Percentiles rank a stretch among this genome's conserved stretches.
phyloP scores from a whole-genome alignment of 1,140 invertebrate species.

The Micrasema longulum region DNA sequence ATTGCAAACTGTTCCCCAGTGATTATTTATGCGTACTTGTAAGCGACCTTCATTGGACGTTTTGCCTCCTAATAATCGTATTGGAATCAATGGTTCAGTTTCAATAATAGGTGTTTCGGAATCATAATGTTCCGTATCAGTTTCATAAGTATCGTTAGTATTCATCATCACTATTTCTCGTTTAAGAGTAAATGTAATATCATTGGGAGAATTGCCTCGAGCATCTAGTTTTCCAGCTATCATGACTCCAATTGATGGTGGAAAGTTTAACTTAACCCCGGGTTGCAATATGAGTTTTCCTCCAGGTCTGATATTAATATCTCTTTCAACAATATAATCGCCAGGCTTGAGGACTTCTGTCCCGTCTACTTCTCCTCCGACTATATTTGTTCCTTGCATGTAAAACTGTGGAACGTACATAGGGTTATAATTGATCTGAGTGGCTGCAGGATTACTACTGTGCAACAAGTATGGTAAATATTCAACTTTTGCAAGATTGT shows the following conservation, averaged over 20 bases:
- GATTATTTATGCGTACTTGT: constrained; percentile 82
- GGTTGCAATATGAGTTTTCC: constrained; percentile 88
- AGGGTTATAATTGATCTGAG: constrained; percentile 77
- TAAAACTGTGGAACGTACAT: constrained; percentile 84
- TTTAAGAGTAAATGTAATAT: constrained; percentile 82
- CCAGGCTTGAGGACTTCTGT: constrained; percentile 81
- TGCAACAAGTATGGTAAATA: constrained; percentile 89
- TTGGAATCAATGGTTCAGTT: constrained; percentile 71
- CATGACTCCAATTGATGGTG: constrained; percentile 95
- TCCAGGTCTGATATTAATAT: constrained; percentile 91
- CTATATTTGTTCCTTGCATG: constrained; percentile 72
- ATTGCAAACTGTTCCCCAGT: constrained; percentile 98
- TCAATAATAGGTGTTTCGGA: constrained; percentile 69
- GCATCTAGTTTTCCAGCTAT: constrained; percentile 92
- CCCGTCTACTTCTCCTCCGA: constrained; percentile 92
- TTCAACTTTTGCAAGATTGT: constrained; percentile 88
- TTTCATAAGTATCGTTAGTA: constrained; percentile 73
- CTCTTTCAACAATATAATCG: constrained; percentile 87
- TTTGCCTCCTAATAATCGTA: constrained; percentile 81
- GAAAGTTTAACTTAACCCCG: constrained; percentile 88
- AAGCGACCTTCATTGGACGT: constrained; percentile 82
- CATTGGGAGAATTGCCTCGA: constrained; percentile 79
- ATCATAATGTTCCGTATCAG: constrained; percentile 67
- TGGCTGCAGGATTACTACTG: constrained; percentile 84
- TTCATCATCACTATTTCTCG: constrained; percentile 75